phyloP scores from a whole-genome alignment of 2,797 vertebrate genomes.

The Danionella dracula region DNA sequence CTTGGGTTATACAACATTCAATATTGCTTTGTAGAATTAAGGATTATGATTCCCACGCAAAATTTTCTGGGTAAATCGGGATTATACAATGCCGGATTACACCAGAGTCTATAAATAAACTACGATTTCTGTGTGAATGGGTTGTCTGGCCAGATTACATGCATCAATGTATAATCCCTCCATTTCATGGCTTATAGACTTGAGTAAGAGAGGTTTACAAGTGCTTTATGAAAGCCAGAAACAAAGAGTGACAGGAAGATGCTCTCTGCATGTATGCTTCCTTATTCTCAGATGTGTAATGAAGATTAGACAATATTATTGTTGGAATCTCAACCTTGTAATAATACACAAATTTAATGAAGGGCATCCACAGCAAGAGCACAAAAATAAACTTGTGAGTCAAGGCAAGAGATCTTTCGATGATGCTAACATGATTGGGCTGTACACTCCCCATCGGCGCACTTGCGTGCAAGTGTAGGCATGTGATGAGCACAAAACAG shows the following conservation, averaged over 20 bases:
- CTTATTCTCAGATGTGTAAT: too few relatives aligned
- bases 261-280: neutral
- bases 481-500: slow-evolving; percentile 22
- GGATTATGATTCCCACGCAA: slow-evolving; percentile 27
- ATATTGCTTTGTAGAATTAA: slow-evolving; percentile 10
- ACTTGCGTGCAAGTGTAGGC: slow-evolving; percentile 26
- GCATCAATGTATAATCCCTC: slow-evolving; percentile 18
- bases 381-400: neutral
- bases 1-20: neutral
- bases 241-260: neutral
- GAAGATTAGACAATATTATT: slow-evolving; percentile 68
- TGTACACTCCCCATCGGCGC: slow-evolving; percentile 2
- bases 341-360: slow-evolving; percentile 58
- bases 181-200: slow-evolving; percentile 18
- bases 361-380: neutral
- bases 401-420: neutral
- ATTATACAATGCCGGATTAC: slow-evolving; percentile 22
- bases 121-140: slow-evolving; percentile 4
- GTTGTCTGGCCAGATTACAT: slow-evolving; percentile 25
- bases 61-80: neutral
- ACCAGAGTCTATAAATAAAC: slow-evolving; percentile 18
- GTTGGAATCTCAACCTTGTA: slow-evolving; percentile 61
- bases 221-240: slow-evolving; percentile 30
- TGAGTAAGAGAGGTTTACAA: neutral
- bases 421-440: slow-evolving; percentile 17